Base-by-base conservation (phyloP, 2,797 vertebrate genomes). In the Morelia viridis region DNA sequence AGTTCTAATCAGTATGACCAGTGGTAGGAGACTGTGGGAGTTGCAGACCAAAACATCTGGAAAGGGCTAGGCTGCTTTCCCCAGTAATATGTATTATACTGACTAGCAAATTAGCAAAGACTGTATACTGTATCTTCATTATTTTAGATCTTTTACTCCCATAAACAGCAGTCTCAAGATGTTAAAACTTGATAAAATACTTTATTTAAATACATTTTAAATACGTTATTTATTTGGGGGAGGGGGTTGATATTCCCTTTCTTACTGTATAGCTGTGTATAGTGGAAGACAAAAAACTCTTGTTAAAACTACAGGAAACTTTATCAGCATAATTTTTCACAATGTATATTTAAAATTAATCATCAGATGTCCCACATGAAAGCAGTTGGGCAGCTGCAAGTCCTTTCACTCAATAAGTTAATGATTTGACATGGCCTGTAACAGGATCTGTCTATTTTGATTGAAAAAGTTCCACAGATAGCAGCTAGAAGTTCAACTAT, bases 261-360 rank as follows among this genome's bases (percentile, higher is more conserved):
- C 93, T 95, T 93, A 96, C 90, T 93, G 85, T 91, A 91, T 94
- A 94, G 95, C 93, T 93, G 95, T 96, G 94, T 90, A 92, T 93
- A 94, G 85, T 62, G 28, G 84, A 85, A 90, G 26, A 94, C 95
- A 28, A 92, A 94, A 95, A 85, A 92, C 87, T 56, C 94, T 41
- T 96, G 96, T 94, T 97, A 97, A 97, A 97, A 97, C 96, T 90
- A 61, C 95, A 95, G 95, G 97, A 28, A 5, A 92, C 0, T 0
- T 24, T 4, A 92, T 84, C 91, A 84, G 93, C 85, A 94, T 93
- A 96, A 96, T 94, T 97, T 24, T 96, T 96, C 96, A 96, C 90
- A 91, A 0, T 31, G 93, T 92, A 85, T 94, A 94, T 97, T 97
- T 96, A 95, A 96, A 96, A 96, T 94, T 91, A 95, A 96, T 95